Base-by-base conservation (phyloP, 2,888 invertebrate genomes). In the Sphinx pinastri region DNA sequence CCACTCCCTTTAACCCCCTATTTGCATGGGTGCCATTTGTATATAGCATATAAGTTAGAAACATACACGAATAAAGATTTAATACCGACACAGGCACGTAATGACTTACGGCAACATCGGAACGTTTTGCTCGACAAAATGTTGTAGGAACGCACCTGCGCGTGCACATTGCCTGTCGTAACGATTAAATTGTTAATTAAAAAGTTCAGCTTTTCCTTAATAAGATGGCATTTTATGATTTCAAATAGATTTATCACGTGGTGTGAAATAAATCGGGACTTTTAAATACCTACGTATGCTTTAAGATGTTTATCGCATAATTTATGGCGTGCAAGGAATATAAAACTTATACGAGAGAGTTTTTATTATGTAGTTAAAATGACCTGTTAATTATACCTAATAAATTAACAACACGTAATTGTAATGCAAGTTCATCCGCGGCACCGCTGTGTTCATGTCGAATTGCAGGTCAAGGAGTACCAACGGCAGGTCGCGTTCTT, bases 1-100 rank as follows among this genome's bases (percentile, higher is more conserved):
- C 79, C 84, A 79, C 81, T 85, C 81, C 84, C 81, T 78, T 16
- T 74, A 75, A 77, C 74, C 81, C 81, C 79, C 79, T 75, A 77
- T 79, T 76, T 79, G 74, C 72, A 74, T 74, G 52, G 52, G 38
- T 60, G 38, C 60, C 85, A 86, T 84, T 84, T 83, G 84, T 81
- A 81, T 63, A 25, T 60, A 63, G 84, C 81, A 81, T 63, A 25
- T 60, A 63, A 54, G 49, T 63, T 63, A 49, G 47, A 49, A 49
- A 49, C 51, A n/a, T 51, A 68, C 47, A 68, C 59, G 67, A 68
- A 68, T 68, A 60, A 54, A 69, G 63, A 67, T 31, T 54, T 52
- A 67, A 57, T 54, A 55, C 47, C 12, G 38, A 54, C 52, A n/a
- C 14, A 51, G 52, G 67, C 52, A 25, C 54, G n/a, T 54, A 31